Base-by-base conservation (phyloP, 2,113 vertebrate species). In the Hipposideros armiger region DNA sequence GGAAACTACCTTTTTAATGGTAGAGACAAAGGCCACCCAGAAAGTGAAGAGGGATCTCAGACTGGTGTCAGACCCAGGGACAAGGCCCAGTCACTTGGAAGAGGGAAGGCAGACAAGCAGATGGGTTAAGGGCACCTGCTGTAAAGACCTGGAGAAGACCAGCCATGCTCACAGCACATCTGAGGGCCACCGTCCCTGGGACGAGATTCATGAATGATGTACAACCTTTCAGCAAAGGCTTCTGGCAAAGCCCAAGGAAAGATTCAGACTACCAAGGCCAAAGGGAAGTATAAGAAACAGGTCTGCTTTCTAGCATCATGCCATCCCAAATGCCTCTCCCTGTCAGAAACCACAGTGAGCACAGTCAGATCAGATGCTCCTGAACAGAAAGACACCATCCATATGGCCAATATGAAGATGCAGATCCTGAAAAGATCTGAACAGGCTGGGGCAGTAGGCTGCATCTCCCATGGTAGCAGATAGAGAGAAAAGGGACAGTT, bases 161-260 rank as follows among this genome's bases (percentile, higher is more conserved):
- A 54, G 56, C 24, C 42, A 11, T 7, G 19, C 64, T 16, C 67
- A 20, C 7, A 4, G 80, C n/a, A 64, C 47, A 56, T 16, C 45
- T 2, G 3, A 58, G 30, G 17, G 11, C 36, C 45, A 50, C 40
- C 54, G 20, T 58, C 56, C 54, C 19, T 14, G 11, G 67, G 52
- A 58, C 0, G 11, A 92, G 54, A 20, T n/a, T n/a, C 56, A 20
- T 3, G 17, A 47, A 14, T 30, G 77, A 47, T 22, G 8, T 5
- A 30, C 47, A 86, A 36, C n/a, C 64, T 67, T 74, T 28, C 20
- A 19, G 62, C 32, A 69, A 60, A 42, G 9, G 2, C 40, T 87
- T 47, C 60, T 76, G 30, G 20, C 14, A 81, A 88, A 86, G 64
- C 54, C 83, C 74, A 94, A 69, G 62, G 36, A 52, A 64, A 90